phyloP scores from a whole-genome alignment of 2,113 vertebrate genomes.

The Mus musculus region DNA sequence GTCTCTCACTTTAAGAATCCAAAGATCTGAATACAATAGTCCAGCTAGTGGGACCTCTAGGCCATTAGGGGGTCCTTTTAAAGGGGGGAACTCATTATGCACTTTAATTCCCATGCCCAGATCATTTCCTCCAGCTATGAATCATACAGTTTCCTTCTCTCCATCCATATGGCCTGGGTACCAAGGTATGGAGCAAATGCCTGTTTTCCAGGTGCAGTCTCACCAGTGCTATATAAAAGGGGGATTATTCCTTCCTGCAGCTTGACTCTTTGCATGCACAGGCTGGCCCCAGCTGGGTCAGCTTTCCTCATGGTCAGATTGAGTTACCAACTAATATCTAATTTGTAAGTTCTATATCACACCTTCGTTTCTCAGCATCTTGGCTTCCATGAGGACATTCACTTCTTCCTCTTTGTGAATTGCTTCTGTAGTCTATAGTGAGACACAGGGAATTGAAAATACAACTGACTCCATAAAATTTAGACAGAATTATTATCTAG shows the following conservation, averaged over 20 bases:
- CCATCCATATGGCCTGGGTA: slow-evolving; percentile 69
- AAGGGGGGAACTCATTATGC: slow-evolving; percentile 14
- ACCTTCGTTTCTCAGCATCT: slow-evolving; percentile 20
- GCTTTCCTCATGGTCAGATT: slow-evolving; percentile 67
- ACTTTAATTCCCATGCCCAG: slow-evolving; percentile 39
- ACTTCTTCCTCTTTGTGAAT: slow-evolving; percentile 47
- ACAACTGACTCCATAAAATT: not conserved
- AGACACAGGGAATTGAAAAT: not conserved
- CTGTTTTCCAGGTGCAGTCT: slow-evolving; percentile 71
- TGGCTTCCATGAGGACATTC: slow-evolving; percentile 10
- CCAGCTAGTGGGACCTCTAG: not conserved
- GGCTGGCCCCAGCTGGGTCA: not conserved
- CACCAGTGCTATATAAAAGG: slow-evolving; percentile 73
- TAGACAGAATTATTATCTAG: not conserved
- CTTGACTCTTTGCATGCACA: slow-evolving; percentile 20
- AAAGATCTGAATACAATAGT: not conserved
- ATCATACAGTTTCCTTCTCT: slow-evolving; percentile 56
- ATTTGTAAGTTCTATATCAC: slow-evolving; percentile 64
- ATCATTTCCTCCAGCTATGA: slow-evolving; percentile 70
- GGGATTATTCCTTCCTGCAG: slow-evolving; percentile 74
- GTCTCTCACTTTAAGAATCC: not conserved
- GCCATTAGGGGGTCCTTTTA: not conserved
- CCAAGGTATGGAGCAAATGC: slow-evolving; percentile 14
- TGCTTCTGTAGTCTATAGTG: not conserved
- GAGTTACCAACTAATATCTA: slow-evolving; percentile 65